phyloP scores from a whole-genome alignment of 2,888 invertebrate genomes.

The Microctonus aethiopoides region DNA sequence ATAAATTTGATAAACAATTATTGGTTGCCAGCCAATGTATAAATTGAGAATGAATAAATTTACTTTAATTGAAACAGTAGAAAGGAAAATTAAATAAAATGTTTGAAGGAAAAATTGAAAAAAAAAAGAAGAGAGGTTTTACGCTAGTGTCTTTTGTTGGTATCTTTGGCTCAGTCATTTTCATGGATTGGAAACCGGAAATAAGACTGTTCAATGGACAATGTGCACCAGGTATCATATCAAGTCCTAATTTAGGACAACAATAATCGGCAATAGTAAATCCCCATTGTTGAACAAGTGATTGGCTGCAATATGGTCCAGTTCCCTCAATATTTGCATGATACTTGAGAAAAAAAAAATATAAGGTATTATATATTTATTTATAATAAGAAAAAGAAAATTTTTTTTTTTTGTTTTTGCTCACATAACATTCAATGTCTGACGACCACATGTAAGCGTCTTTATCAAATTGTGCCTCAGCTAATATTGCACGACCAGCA shows the following conservation, averaged over 20 bases:
- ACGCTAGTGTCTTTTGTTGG: background rate
- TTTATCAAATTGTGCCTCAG: conserved; percentile 60
- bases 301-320: conserved; percentile 54
- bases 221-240: conserved; percentile 52
- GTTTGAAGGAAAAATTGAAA: no score
- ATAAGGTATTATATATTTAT: no score
- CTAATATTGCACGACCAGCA: conserved; percentile 43
- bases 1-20: background rate
- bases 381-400: no score
- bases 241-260: conserved; percentile 49
- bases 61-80: no score
- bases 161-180: conserved; percentile 19
- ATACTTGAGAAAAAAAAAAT: conserved; percentile 39
- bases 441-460: conserved; percentile 59
- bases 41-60: background rate
- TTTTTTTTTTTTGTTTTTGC: no score
- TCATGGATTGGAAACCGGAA: background rate
- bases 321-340: conserved; percentile 47
- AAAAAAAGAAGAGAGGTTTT: no score
- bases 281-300: conserved; percentile 59
- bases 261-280: conserved; percentile 63
- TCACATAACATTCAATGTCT: conserved; percentile 64
- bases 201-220: conserved; percentile 58
- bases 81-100: no score
- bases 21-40: background rate